These are phyloP conservation scores for Eudasyphora cyanicolor DNA, from an alignment of 2,888 invertebrate genomes.

Conservation along the genomic window DNA sequence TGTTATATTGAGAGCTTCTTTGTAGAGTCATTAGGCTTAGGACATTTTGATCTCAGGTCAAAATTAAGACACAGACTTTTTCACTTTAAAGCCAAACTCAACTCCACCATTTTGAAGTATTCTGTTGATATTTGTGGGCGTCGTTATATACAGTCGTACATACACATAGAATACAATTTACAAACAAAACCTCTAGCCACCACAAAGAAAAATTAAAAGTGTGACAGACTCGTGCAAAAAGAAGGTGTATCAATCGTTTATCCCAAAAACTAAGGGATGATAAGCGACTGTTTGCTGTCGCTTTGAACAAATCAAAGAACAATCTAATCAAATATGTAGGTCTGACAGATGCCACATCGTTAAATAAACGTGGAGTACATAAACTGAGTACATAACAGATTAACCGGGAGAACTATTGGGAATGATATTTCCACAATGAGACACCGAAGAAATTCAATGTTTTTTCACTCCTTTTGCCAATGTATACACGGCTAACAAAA, in stretches of 20 bases:
- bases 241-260: neutral
- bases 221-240: conserved; percentile 12
- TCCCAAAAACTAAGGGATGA: neutral
- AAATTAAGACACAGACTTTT: neutral
- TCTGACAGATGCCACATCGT: conserved; percentile 51
- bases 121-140: neutral
- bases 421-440: neutral
- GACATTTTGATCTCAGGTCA: neutral
- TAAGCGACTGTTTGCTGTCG: neutral
- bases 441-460: neutral
- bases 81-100: neutral
- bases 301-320: neutral
- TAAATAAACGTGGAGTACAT: conserved; percentile 37
- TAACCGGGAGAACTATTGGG: neutral
- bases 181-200: neutral
- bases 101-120: neutral
- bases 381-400: conserved; percentile 4
- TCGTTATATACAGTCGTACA: neutral
- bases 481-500: neutral
- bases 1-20: too few relatives aligned
- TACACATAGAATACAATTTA: neutral
- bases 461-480: neutral
- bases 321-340: conserved; percentile 35
- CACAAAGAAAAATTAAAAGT: neutral
- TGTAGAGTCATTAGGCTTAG: too few relatives aligned